Evolutionary conservation across 2,797 vertebrate species (phyloP).

Genomic region (Galaxias olidus): DNA sequence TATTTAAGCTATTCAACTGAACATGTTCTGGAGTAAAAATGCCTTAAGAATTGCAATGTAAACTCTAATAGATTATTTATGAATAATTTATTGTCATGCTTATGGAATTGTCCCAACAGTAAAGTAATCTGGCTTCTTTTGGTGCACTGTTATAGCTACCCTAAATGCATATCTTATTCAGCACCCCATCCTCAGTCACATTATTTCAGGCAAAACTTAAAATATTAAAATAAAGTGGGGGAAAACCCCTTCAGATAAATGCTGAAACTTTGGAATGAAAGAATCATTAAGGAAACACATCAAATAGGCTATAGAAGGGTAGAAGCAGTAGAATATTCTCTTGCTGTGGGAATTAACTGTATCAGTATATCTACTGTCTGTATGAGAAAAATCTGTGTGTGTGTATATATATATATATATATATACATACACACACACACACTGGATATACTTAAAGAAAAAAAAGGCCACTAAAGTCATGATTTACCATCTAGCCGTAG

Average conservation of each 20-base stretch:
- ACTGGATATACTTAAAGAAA: constrained; percentile 18
- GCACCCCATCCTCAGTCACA: constrained; percentile 34
- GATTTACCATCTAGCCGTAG: constrained; percentile 26
- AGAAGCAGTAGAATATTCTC: constrained; percentile 57
- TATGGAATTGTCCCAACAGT: constrained; percentile 25
- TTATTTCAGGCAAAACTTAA: constrained; percentile 56
- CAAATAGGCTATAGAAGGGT: constrained; percentile 58
- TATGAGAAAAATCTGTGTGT: constrained; percentile 29
- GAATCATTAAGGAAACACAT: constrained; percentile 70
- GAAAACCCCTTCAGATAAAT: constrained; percentile 63
- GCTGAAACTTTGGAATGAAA: constrained; percentile 66
- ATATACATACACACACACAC: constrained; percentile 6
- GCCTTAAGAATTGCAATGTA: too few relatives aligned
- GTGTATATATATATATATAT: constrained; percentile 43
- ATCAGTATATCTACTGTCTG: too few relatives aligned
- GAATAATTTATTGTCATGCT: constrained; percentile 27
- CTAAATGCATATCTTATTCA: constrained; percentile 57
- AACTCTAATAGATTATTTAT: too few relatives aligned
- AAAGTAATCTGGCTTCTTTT: constrained; percentile 52
- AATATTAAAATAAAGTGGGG: constrained; percentile 63
- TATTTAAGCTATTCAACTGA: constrained; percentile 9
- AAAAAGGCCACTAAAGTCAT: constrained; percentile 38
- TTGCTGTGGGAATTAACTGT: constrained; percentile 69
- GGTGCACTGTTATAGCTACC: constrained; percentile 44
- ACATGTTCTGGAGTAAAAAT: background rate